Base-by-base conservation (phyloP, 2,888 invertebrate species). In the Phalera bucephala region DNA sequence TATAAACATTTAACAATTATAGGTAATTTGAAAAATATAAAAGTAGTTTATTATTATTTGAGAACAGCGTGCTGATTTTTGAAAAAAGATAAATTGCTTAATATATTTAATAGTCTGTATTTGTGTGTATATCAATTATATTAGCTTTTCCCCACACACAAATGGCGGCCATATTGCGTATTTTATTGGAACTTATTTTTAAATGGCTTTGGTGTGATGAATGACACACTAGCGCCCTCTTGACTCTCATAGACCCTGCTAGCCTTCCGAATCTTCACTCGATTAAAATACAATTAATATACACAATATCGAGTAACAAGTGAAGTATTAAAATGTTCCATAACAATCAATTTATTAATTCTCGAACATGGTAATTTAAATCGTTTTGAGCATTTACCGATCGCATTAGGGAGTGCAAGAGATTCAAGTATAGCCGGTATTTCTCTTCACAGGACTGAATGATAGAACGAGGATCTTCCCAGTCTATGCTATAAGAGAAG, bases 281-380 rank as follows among this genome's bases (percentile, higher is more conserved):
- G n/a, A n/a, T n/a, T n/a, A n/a, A n/a, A n/a, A 11, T 47, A 57
- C 40, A 34, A 40, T 35, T 36, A 45, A 36, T 51, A 57, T 52
- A 45, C 49, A 52, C 48, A 58, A 55, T 59, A 52, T 42, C 42
- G 41, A 64, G 46, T 58, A 72, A 68, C 69, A 64, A 70, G 65
- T 66, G 48, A 56, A 57, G 47, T 57, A 53, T 47, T 56, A 55
- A 65, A 60, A 63, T 55, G 56, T 51, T 60, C 44, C 45, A 54
- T 62, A 70, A 71, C 63, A 72, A 52, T 60, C 64, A n/a, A n/a
- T 56, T 62, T 51, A 51, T 39, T 47, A 51, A 40, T 50, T 51
- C 42, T 46, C 21, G 55, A 59, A 61, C 52, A 51, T 45, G 23
- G 32, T 49, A 40, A 31, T 33, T 31, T 3, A 31, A 33, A 29